Conservation (phyloP, 2,113 vertebrate species). For the Cololabis saira region DNA sequence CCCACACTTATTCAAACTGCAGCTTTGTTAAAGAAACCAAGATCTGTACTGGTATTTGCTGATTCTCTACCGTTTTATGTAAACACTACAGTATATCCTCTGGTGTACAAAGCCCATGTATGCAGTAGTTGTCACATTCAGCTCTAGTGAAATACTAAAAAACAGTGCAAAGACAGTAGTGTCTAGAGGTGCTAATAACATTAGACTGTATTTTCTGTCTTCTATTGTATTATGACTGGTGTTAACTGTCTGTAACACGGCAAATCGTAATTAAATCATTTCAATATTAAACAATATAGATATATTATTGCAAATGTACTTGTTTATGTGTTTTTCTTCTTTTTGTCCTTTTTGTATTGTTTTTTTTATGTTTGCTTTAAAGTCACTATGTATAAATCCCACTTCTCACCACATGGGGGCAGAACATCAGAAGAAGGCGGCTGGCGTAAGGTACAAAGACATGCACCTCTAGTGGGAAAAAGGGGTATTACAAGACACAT, state of each 20-base stretch:
- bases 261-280: conserved; percentile 74
- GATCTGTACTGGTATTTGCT: conserved; percentile 69
- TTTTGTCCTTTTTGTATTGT: conserved; percentile 8
- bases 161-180: conserved; percentile 75
- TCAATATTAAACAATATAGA: conserved; percentile 81
- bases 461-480: too few relatives aligned
- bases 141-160: conserved; percentile 77
- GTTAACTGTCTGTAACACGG: conserved; percentile 82
- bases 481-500: too few relatives aligned
- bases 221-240: conserved; percentile 80
- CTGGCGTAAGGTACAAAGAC: too few relatives aligned
- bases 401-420: too few relatives aligned
- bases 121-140: conserved; percentile 69
- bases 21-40: conserved; percentile 66
- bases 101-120: conserved; percentile 76
- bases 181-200: conserved; percentile 84
- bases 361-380: background rate
- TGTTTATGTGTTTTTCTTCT: conserved; percentile 51
- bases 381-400: too few relatives aligned
- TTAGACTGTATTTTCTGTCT: conserved; percentile 81
- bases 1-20: conserved; percentile 49
- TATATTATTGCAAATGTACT: conserved; percentile 66
- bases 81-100: conserved; percentile 69
- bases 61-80: conserved; percentile 72
- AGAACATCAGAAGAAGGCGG: too few relatives aligned